Evolutionary conservation across 2,113 vertebrate species (phyloP), one percentile per base, ranked within the genome.

Genomic region (Seriola rivoliana): DNA sequence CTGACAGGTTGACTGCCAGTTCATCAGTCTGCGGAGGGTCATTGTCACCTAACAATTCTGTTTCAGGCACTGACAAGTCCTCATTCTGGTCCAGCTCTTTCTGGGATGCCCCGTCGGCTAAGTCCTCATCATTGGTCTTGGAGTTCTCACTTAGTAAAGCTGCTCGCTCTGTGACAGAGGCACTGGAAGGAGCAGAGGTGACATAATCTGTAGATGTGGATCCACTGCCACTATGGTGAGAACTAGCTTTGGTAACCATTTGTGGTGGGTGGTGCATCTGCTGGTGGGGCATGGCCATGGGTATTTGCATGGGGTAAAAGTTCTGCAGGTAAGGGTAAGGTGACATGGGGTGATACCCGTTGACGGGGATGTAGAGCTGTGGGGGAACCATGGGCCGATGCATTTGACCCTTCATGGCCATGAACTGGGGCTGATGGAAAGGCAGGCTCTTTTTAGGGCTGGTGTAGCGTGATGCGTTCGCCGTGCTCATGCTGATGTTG

Each of bases 121-220:
- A 78, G 34, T 92, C 80, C 29, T 97, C 96, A 46, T 97, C 93
- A 0, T 92, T 85, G 40, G 95, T 92, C 80, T 93, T 95, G 73
- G 81, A 82, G 54, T 95, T 93, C 76, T 98, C 97, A 0, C 92
- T 92, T 1, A 98, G 95, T 63, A 97, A 91, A 58, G 95, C 96
- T 0, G 95, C 96, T 71, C 97, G 93, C 83, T 99, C 98, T 0
- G 96, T 95, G 86, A 94, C 95, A 0, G 97, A 99, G 0, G 95
- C 91, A 48, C 96, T 99, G 86, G 97, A 99, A 14, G 97, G 97
- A 0, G 96, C 97, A 0, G 97, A 99, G 87, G 98, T 99, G 85
- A 99, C 97, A 0, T 99, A 99, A 52, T 98, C 98, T 0, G 98
- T 99, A 82, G 98, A 99, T 44, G 98, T 99, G 78, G 98, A 99